Evolutionary conservation across 2,888 invertebrate species (phyloP).

Genomic region (Pseudococcus jackbeardsleyi): DNA sequence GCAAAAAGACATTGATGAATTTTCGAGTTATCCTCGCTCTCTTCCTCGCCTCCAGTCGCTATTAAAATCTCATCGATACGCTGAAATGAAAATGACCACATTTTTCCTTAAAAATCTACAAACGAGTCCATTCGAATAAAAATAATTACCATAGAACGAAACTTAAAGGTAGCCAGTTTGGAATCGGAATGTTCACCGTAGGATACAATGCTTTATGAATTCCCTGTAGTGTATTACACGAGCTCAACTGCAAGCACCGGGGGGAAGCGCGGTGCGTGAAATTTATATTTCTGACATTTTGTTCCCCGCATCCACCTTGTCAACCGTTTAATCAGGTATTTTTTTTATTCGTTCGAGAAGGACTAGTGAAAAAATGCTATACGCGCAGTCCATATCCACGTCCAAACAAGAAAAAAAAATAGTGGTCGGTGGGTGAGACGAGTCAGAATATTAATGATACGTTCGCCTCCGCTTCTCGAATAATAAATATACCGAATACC

Average conservation of each 20-base stretch:
- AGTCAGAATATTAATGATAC: constrained; percentile 39
- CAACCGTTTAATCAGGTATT: constrained; percentile 24
- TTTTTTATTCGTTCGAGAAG: constrained; percentile 39
- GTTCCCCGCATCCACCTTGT: background rate
- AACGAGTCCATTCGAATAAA: background rate
- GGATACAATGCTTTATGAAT: constrained; percentile 52
- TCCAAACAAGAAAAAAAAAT: constrained; percentile 37
- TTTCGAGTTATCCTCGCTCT: too few species aligned
- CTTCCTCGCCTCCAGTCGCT: too few species aligned
- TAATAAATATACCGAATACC: background rate
- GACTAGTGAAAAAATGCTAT: constrained; percentile 43
- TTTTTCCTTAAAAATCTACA: background rate
- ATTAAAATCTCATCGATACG: too few species aligned
- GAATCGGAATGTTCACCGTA: background rate
- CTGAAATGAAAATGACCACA: background rate
- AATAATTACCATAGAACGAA: background rate
- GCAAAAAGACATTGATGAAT: too few species aligned
- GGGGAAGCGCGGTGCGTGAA: background rate
- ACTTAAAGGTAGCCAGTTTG: background rate
- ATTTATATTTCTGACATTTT: constrained; percentile 34
- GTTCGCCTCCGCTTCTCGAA: constrained; percentile 25
- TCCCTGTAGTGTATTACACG: constrained; percentile 44
- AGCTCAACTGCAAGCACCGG: background rate
- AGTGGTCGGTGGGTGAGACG: constrained; percentile 50
- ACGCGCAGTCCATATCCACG: background rate